Percentiles rank a stretch among this genome's conserved stretches.
Conservation (phyloP, 2,888 invertebrate genomes). For the Escarpia spicata region DNA sequence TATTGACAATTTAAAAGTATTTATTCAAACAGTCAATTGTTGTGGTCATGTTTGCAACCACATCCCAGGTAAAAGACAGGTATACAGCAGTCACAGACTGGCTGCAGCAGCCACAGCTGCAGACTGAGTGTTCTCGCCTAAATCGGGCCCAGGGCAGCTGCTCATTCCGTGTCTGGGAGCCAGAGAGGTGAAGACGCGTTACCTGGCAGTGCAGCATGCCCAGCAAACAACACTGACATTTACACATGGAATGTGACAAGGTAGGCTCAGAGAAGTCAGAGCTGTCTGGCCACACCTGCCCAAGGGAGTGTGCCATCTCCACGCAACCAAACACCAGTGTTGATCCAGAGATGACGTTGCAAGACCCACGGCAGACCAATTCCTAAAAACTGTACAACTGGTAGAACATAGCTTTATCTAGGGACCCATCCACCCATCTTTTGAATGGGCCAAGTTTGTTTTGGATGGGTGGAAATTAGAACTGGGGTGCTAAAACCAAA, state of each 20-base stretch:
- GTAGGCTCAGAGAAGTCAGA: neutral
- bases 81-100: neutral
- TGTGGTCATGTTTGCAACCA: neutral
- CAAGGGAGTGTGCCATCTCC: neutral
- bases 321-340: neutral
- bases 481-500: no score
- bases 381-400: no score
- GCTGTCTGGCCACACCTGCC: neutral
- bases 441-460: no score
- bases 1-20: no score
- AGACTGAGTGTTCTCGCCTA: neutral
- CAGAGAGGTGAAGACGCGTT: neutral
- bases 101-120: conserved; percentile 8
- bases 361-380: neutral
- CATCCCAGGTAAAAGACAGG: neutral
- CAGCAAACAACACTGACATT: neutral
- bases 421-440: no score
- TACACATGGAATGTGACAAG: conserved; percentile 6
- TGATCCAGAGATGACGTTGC: neutral
- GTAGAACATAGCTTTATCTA: no score
- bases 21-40: neutral
- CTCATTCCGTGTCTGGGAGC: neutral
- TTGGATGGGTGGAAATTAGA: no score
- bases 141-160: neutral
- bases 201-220: neutral